Evolutionary conservation across 2,113 vertebrate genomes (phyloP), one percentile per base, ranked within the genome.

Genomic region (Rhinoptilus africanus): DNA sequence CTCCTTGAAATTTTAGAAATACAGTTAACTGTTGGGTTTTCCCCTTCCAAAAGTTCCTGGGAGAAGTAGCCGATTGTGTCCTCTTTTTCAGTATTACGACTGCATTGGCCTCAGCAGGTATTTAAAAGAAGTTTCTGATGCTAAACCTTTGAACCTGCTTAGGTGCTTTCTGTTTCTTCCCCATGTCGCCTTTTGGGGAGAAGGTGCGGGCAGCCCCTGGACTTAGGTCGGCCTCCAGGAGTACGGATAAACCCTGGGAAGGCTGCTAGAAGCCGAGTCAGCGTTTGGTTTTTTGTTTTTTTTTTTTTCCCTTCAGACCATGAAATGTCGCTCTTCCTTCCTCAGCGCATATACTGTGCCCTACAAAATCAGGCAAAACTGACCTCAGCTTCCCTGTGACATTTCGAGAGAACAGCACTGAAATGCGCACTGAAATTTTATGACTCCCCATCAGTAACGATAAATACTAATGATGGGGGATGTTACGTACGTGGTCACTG

Each of bases 361-460:
- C 30, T 75, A 12, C 81, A 15, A n/a, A 54, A 89, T 85, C 51
- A 51, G 50, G 48, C 32, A 68, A 54, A 81, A 80, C 50, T 93
- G 23, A 85, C 27, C 94, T 41, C 32, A 37, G 37, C 14, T 64
- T 91, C 74, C 19, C n/a, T 21, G 30, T 75, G 91, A 39, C 88
- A 57, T 82, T 93, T 78, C 9, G 14, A 95, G 93, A 79, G 74
- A 77, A 62, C 34, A 6, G 37, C 69, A 16, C 51, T 9, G 77
- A 94, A 78, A 93, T 85, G 92, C 67, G 60, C 75, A 43, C 32
- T 54, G 93, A 78, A 93, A 95, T 95, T 85, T 95, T 93, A 62
- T 34, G 59, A 62, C 85, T 95, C 71, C 13, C 3, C 47, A 15
- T 88, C 34, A 64, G 41, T 82, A 94, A 66, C 28, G 47, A 48